Evolutionary conservation across 1,140 invertebrate species (phyloP), one percentile per base, ranked within the genome.

Genomic region (Portunus trituberculatus): DNA sequence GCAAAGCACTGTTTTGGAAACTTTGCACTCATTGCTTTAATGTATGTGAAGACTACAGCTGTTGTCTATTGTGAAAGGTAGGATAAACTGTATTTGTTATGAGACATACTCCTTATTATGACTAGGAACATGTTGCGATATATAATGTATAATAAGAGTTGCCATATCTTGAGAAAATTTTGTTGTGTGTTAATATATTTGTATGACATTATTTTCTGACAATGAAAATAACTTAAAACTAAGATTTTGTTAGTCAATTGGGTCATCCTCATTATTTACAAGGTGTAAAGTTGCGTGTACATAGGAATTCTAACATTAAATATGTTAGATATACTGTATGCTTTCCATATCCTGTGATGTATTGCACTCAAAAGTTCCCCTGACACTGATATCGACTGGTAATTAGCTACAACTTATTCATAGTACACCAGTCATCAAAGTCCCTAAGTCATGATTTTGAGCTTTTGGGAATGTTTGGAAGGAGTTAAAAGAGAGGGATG

Each of bases 21-120:
- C 94, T 95, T 95, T 95, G 94, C 94, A 95, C 94, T 95, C 91
- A 95, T 95, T 95, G 94, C 94, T 95, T 95, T 95, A 95, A 95
- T 95, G 90, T 95, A 86, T 95, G 94, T 95, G 94, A 92, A 95
- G 94, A 91, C 92, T 95, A 95, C 82, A 95, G 94, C 94, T 95
- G 94, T 95, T 95, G 94, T 95, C 89, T 95, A 95, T 95, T 92
- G 94, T 95, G 94, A 95, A 95, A 95, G 94, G 83, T 95, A 95
- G 94, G 91, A 92, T 95, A 92, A 95, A 95, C 39, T 95, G 93
- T 94, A 95, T 95, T 95, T 95, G 94, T 95, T 95, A 95, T 91
- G 94, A 95, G 90, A 92, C 91, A 92, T 59, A 95, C 90, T 87
- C 91, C 94, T 92, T 91, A 95, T 95, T 95, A 87, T 92, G 90